These are phyloP conservation scores for Liposcelis brunnea DNA, from an alignment of 2,888 invertebrate genomes.

Conservation along the genomic window DNA sequence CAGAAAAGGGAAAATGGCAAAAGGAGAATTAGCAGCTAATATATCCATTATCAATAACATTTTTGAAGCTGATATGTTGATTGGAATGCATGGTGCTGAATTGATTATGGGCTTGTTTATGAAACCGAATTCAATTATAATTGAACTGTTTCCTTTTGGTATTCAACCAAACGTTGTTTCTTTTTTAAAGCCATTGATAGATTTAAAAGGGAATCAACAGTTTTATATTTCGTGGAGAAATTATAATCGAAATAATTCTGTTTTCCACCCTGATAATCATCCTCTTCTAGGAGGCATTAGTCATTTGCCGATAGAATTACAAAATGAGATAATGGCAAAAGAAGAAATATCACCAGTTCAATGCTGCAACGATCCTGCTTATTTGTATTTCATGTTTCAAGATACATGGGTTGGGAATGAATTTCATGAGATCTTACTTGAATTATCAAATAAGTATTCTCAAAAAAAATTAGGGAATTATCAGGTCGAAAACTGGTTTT, in stretches of 20 bases:
- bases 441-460: slow-evolving; percentile 9
- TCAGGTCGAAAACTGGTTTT: slow-evolving; percentile 12
- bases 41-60: background rate
- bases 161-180: slow-evolving; percentile 27
- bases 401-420: slow-evolving; percentile 28
- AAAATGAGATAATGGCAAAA: slow-evolving; percentile 21
- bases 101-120: slow-evolving; percentile 27
- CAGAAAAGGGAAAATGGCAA: too few species aligned
- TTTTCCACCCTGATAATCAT: slow-evolving; percentile 24
- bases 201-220: slow-evolving; percentile 22
- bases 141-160: slow-evolving; percentile 34
- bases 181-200: slow-evolving; percentile 26
- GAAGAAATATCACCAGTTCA: slow-evolving; percentile 25
- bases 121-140: slow-evolving; percentile 22
- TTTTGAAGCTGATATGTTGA: slow-evolving; percentile 15
- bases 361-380: slow-evolving; percentile 30
- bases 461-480: slow-evolving; percentile 8
- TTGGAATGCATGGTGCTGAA: slow-evolving; percentile 26
- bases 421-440: slow-evolving; percentile 15
- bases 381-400: slow-evolving; percentile 32
- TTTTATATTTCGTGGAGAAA: slow-evolving; percentile 28
- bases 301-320: slow-evolving; percentile 23
- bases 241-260: slow-evolving; percentile 19
- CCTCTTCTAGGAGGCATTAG: slow-evolving; percentile 25
- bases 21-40: too few species aligned